Evolutionary conservation across 2,113 vertebrate species (phyloP), one percentile per base, ranked within the genome.

Genomic region (Polyodon spathula): DNA sequence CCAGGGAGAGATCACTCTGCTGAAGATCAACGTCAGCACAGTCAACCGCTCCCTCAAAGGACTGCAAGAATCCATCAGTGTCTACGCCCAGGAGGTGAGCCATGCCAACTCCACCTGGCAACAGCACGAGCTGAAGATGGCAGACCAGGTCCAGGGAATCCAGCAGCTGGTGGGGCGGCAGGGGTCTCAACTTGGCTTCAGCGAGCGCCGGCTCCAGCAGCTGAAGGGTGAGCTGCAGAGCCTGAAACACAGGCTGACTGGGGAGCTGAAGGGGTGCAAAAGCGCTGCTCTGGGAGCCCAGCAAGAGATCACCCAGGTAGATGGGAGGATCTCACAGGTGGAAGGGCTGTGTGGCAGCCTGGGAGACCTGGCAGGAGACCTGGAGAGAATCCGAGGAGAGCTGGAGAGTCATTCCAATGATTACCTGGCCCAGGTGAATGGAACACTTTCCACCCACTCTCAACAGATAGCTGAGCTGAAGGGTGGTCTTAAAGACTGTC

Each of bases 21-120:
- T 98, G 2, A 97, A 97, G 80, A 90, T 98, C 74, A 98, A 96
- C 66, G 81, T 98, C 61, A 94, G 95, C 78, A 93, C 92, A 0
- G 84, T 98, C 15, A 98, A 95, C 83, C 93, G 89, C 65, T 95
- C 95, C 1, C 79, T 98, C 59, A 94, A 93, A 0, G 95, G 94
- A 16, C 89, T 98, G 15, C 90, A 88, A 12, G 92, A 98, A 78
- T 95, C 96, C 0, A 86, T 98, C 41, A 88, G 77, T 54, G 87
- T 86, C 61, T 93, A 94, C 57, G 82, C 92, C 0, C 86, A 88
- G 46, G 89, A 93, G 0, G 68, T 98, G 63, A 76, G 81, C 0
- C 88, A 91, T 0, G 81, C 86, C 57, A 98, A 97, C 64, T 76
- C 85, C 1, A 90, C 89, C 0, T 88, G 93, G 81, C 90, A 91